Evolutionary conservation across 2,797 vertebrate species (phyloP).

Genomic region (Lacerta agilis): DNA sequence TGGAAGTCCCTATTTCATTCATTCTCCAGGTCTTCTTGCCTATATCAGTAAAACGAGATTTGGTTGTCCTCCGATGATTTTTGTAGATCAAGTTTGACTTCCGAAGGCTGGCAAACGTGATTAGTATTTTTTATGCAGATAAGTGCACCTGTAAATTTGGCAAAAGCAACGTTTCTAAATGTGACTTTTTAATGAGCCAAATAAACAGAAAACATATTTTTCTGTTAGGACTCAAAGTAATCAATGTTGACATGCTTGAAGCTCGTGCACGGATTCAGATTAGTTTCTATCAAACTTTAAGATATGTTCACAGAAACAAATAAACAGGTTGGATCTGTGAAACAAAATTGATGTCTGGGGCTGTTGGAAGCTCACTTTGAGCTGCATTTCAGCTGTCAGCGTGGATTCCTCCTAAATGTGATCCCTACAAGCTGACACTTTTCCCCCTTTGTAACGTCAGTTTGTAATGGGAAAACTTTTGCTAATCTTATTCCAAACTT

Average conservation of each 20-base stretch:
- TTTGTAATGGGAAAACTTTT: slow-evolving; percentile 46
- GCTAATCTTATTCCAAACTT: slow-evolving; percentile 36
- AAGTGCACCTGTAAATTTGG: slow-evolving; percentile 9
- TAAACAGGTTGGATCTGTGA: background rate
- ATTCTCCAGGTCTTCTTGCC: background rate
- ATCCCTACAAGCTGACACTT: background rate
- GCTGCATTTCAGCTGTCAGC: background rate
- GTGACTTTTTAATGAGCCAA: slow-evolving; percentile 6
- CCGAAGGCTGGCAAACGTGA: slow-evolving; percentile 5
- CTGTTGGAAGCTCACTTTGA: background rate
- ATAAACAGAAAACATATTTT: slow-evolving; percentile 5
- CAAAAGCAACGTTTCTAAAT: slow-evolving; percentile 3
- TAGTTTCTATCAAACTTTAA: background rate
- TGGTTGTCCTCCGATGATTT: background rate
- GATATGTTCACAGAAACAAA: background rate
- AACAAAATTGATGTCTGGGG: background rate
- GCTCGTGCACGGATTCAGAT: background rate
- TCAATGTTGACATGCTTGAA: background rate
- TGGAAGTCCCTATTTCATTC: background rate
- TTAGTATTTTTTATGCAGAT: background rate
- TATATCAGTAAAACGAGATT: background rate
- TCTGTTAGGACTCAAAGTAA: background rate
- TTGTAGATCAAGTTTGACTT: slow-evolving; percentile 5
- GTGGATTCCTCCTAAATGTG: background rate
- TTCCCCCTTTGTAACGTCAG: background rate